Conservation (phyloP, 2,888 invertebrate species). For the Polietes domitor region DNA sequence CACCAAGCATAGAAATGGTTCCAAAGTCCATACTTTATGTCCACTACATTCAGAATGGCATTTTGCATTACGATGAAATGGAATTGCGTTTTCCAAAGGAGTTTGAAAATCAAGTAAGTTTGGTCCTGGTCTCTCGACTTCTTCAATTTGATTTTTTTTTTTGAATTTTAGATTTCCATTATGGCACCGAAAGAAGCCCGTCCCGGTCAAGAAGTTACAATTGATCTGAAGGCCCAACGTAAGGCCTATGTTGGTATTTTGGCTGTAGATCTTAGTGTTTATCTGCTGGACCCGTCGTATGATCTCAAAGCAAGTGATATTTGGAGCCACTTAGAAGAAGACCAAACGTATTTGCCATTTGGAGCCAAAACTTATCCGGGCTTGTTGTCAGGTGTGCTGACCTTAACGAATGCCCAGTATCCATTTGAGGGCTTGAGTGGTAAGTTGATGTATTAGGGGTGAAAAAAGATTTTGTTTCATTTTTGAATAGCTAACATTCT, state of each 20-base stretch:
- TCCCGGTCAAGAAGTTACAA: slow-evolving; percentile 89
- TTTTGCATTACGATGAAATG: slow-evolving; percentile 1
- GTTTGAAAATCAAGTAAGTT: slow-evolving; percentile 47
- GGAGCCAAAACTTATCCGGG: slow-evolving; percentile 76
- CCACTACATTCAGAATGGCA: slow-evolving; percentile 26
- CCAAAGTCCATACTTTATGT: slow-evolving; percentile 36
- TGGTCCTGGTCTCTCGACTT: too few relatives aligned
- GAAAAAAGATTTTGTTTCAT: too few relatives aligned
- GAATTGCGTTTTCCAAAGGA: slow-evolving; percentile 5
- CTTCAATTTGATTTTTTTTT: too few relatives aligned
- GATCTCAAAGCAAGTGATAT: slow-evolving; percentile 82
- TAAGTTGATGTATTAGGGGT: too few relatives aligned
- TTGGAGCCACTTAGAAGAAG: slow-evolving; percentile 84
- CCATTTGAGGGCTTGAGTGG: slow-evolving; percentile 94
- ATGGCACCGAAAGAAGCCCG: slow-evolving; percentile 85
- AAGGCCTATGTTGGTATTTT: slow-evolving; percentile 93
- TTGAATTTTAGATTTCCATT: slow-evolving; percentile 85
- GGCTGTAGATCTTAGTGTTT: slow-evolving; percentile 92
- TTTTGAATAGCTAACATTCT: too few relatives aligned
- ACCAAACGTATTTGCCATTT: slow-evolving; percentile 82
- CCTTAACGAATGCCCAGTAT: slow-evolving; percentile 84
- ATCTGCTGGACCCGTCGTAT: slow-evolving; percentile 86
- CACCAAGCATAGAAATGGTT: slow-evolving; percentile 71
- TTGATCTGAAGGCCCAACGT: slow-evolving; percentile 89
- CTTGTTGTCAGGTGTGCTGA: slow-evolving; percentile 73